Evolutionary conservation across 1,140 invertebrate genomes (phyloP).

Genomic region (Ditylenchus dipsaci): DNA sequence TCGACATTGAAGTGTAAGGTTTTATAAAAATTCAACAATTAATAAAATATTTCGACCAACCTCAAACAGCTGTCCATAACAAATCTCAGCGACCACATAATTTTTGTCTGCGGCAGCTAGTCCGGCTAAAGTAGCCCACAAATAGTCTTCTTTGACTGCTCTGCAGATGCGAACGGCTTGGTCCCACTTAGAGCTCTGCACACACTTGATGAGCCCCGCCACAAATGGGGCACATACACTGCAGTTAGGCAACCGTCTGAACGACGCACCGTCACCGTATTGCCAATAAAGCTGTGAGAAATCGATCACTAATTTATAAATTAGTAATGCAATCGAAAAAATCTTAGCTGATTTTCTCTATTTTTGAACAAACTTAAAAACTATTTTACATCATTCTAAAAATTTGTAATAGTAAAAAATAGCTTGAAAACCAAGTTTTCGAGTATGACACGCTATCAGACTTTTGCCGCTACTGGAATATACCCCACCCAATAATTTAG

Average conservation of each 20-base stretch:
- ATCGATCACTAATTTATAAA: too few relatives aligned
- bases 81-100: conserved; percentile 79
- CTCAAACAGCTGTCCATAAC: conserved; percentile 82
- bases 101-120: conserved; percentile 75
- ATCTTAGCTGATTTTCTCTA: too few relatives aligned
- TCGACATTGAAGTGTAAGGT: neutral
- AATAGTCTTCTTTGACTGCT: conserved; percentile 67
- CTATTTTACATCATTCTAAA: too few relatives aligned
- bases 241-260: conserved; percentile 69
- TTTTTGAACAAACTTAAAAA: too few relatives aligned
- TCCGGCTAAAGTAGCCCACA: conserved; percentile 85
- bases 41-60: too few relatives aligned
- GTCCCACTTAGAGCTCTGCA: conserved; percentile 68
- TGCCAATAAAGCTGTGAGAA: conserved; percentile 71
- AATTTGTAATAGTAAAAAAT: too few relatives aligned
- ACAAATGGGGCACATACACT: conserved; percentile 69
- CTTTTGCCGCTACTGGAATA: too few relatives aligned
- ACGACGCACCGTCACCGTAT: conserved; percentile 71
- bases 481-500: too few relatives aligned
- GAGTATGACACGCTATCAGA: too few relatives aligned
- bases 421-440: too few relatives aligned
- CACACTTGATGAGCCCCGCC: conserved; percentile 66
- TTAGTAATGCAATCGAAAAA: too few relatives aligned
- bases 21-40: neutral
- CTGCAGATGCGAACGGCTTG: conserved; percentile 59